A percentile compares a stretch with the other conserved stretches of the same genome.
Conservation (phyloP, 2,888 invertebrate genomes). For the Tinea semifulvella region DNA sequence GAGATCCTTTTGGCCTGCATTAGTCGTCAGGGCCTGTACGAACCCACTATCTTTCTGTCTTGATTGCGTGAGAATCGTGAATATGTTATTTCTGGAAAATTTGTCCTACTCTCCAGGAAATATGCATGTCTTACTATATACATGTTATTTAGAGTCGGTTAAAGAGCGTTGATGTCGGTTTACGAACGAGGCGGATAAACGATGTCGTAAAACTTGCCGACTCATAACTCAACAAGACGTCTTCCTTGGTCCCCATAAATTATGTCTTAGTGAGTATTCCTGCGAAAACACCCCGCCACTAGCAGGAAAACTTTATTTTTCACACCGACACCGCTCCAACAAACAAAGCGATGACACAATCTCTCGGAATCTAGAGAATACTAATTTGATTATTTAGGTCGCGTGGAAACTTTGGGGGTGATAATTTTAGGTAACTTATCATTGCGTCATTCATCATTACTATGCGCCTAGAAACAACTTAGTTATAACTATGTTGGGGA, state of each 20-base stretch:
- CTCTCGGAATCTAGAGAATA: neutral
- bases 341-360: slow-evolving; percentile 10
- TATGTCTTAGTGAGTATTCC: slow-evolving; percentile 20
- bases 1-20: too few relatives aligned
- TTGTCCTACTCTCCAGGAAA: too few relatives aligned
- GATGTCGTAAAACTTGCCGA: slow-evolving; percentile 22
- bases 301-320: slow-evolving; percentile 14
- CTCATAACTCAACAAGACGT: slow-evolving; percentile 24
- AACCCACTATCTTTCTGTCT: too few relatives aligned
- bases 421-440: too few relatives aligned
- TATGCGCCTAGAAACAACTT: too few relatives aligned
- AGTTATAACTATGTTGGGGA: too few relatives aligned
- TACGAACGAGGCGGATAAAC: slow-evolving; percentile 17
- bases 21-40: too few relatives aligned
- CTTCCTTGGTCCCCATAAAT: slow-evolving; percentile 23
- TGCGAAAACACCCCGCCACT: slow-evolving; percentile 11
- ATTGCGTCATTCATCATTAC: too few relatives aligned
- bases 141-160: neutral
- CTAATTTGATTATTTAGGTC: neutral
- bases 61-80: too few relatives aligned
- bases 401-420: too few relatives aligned
- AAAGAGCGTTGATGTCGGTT: slow-evolving; percentile 6
- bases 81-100: too few relatives aligned
- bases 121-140: neutral
- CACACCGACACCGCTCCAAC: slow-evolving; percentile 9